Conservation (phyloP, 2,797 vertebrate genomes). For the Sebastes iracundus region DNA sequence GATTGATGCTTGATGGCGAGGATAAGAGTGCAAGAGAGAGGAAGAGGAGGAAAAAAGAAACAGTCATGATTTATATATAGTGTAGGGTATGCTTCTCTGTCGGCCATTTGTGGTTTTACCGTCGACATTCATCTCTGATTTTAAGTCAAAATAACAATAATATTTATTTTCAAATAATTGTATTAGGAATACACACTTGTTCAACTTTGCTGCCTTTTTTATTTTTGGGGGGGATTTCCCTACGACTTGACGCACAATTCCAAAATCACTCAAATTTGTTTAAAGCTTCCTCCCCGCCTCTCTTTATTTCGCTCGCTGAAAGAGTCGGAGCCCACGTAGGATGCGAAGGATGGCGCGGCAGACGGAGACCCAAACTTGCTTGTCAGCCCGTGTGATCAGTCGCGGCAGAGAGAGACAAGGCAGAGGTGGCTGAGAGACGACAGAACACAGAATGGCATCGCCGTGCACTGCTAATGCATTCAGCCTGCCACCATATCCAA, state of each 20-base stretch:
- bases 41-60: slow-evolving; percentile 59
- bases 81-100: slow-evolving; percentile 41
- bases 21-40: slow-evolving; percentile 77
- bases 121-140: slow-evolving; percentile 43
- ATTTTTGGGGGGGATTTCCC: slow-evolving; percentile 57
- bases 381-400: slow-evolving; percentile 84
- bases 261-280: slow-evolving; percentile 67
- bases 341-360: slow-evolving; percentile 55
- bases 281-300: slow-evolving; percentile 50
- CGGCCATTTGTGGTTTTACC: slow-evolving; percentile 60
- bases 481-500: slow-evolving; percentile 79
- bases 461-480: slow-evolving; percentile 76
- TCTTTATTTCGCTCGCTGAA: slow-evolving; percentile 60
- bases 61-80: slow-evolving; percentile 78
- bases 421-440: slow-evolving; percentile 77
- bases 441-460: slow-evolving; percentile 76
- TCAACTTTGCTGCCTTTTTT: slow-evolving; percentile 22
- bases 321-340: slow-evolving; percentile 64
- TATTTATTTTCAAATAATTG: slow-evolving; percentile 18
- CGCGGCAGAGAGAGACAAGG: slow-evolving; percentile 69
- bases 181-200: slow-evolving; percentile 29
- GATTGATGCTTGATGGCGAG: slow-evolving; percentile 74
- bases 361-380: slow-evolving; percentile 77
- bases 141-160: slow-evolving; percentile 41
- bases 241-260: slow-evolving; percentile 41